Conservation (phyloP, 2,797 vertebrate genomes). For the Liasis olivaceus region DNA sequence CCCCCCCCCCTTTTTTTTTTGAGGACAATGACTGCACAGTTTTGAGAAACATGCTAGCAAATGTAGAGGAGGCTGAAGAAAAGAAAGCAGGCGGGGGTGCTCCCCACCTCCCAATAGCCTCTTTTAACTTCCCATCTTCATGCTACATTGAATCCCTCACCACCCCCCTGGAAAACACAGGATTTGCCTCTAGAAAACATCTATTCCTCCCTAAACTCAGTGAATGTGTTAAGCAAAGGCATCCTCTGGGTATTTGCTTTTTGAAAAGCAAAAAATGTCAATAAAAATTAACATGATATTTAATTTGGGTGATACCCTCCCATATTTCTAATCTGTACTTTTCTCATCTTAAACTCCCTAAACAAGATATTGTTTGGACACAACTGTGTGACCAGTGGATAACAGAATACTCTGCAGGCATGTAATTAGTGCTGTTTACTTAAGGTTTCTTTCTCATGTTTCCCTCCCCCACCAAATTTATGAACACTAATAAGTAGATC, state of each 20-base stretch:
- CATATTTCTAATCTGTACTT: conserved; percentile 54
- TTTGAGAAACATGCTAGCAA: conserved; percentile 22
- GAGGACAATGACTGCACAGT: conserved; percentile 28
- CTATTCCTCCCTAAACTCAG: conserved; percentile 27
- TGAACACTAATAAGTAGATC: conserved; percentile 58
- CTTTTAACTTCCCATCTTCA: background rate
- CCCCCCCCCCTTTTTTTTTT: background rate
- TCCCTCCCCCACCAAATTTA: conserved; percentile 16
- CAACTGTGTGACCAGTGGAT: conserved; percentile 40
- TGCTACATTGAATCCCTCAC: background rate
- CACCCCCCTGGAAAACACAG: conserved; percentile 18
- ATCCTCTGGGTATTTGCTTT: conserved; percentile 36
- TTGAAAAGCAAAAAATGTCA: background rate
- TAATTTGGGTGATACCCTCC: conserved; percentile 42
- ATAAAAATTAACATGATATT: conserved; percentile 44
- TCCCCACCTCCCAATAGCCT: background rate
- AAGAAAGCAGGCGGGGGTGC: background rate
- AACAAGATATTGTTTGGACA: conserved; percentile 59
- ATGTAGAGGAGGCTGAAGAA: conserved; percentile 11
- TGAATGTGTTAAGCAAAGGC: conserved; percentile 25
- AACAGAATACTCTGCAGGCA: conserved; percentile 48
- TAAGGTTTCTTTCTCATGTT: conserved; percentile 26
- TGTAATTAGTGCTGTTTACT: conserved; percentile 49
- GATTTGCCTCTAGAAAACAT: conserved; percentile 38
- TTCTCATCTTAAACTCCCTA: conserved; percentile 55